Percentiles rank a stretch among this genome's conserved stretches.
Conservation (phyloP, 2,113 vertebrate species). For the Laticauda laticaudata region DNA sequence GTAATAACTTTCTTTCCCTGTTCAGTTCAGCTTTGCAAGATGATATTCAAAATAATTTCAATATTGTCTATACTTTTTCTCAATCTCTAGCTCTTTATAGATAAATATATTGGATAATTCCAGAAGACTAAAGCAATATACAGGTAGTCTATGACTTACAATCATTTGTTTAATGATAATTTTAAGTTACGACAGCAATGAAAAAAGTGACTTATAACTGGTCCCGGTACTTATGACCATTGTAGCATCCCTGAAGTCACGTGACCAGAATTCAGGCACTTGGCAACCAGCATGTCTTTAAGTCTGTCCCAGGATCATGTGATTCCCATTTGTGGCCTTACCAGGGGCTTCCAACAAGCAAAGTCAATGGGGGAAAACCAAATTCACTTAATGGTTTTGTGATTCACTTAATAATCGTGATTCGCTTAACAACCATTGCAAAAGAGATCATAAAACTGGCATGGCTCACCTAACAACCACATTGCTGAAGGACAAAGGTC, state of each 20-base stretch:
- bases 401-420: not conserved
- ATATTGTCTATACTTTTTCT: conserved; percentile 49
- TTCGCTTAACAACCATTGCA: not conserved
- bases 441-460: not conserved
- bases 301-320: not conserved
- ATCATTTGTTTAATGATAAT: not conserved
- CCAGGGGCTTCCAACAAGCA: not conserved
- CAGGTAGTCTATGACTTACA: not conserved
- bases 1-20: conserved; percentile 54
- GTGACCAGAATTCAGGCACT: not conserved
- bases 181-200: not conserved
- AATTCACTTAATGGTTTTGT: not conserved
- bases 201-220: not conserved
- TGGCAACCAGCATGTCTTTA: not conserved
- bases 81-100: conserved; percentile 37
- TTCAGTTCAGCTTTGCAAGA: conserved; percentile 50
- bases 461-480: not conserved
- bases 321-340: not conserved
- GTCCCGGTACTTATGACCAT: not conserved
- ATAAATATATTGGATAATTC: conserved; percentile 40
- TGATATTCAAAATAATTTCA: conserved; percentile 55
- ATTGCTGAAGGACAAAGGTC: not conserved
- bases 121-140: conserved; percentile 32
- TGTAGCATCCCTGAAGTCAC: not conserved
- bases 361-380: not conserved